These are phyloP conservation scores for Acanthosepion esculentum DNA, from an alignment of 2,888 invertebrate species.

Conservation along the genomic window DNA sequence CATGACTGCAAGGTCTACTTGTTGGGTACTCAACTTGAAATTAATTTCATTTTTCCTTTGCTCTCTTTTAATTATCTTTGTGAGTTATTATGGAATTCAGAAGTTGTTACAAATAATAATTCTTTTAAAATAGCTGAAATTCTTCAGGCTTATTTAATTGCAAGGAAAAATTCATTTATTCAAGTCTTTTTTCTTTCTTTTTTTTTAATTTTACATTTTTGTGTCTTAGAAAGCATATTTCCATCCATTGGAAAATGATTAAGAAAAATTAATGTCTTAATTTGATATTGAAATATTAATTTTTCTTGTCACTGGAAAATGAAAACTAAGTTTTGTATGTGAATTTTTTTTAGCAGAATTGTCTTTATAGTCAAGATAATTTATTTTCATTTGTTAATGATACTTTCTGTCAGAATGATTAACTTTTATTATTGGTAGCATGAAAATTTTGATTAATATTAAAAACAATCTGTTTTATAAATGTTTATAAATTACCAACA, in stretches of 20 bases:
- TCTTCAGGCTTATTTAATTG: not conserved
- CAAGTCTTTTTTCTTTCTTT: not conserved
- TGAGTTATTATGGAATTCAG: not conserved
- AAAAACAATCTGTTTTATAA: not conserved
- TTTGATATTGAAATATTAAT: not conserved
- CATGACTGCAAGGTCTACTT: not conserved
- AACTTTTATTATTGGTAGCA: not conserved
- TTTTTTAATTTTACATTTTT: not conserved
- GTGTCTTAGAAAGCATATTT: not conserved
- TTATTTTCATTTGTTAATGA: not conserved
- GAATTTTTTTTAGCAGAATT: not conserved
- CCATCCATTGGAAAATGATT: not conserved
- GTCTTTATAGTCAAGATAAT: not conserved
- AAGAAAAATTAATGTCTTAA: not conserved
- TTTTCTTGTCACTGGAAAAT: not conserved
- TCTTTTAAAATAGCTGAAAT: not conserved
- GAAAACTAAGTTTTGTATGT: not conserved
- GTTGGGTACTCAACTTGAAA: not conserved
- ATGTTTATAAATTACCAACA: no score
- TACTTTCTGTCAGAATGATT: not conserved
- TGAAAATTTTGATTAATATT: not conserved
- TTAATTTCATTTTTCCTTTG: not conserved
- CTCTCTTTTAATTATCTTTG: not conserved
- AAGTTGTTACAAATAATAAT: not conserved
- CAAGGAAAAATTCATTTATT: not conserved